Percentiles rank a stretch among this genome's conserved stretches.
Evolutionary conservation across 2,888 invertebrate species (phyloP).

Genomic region (Hypolimnas misippus): DNA sequence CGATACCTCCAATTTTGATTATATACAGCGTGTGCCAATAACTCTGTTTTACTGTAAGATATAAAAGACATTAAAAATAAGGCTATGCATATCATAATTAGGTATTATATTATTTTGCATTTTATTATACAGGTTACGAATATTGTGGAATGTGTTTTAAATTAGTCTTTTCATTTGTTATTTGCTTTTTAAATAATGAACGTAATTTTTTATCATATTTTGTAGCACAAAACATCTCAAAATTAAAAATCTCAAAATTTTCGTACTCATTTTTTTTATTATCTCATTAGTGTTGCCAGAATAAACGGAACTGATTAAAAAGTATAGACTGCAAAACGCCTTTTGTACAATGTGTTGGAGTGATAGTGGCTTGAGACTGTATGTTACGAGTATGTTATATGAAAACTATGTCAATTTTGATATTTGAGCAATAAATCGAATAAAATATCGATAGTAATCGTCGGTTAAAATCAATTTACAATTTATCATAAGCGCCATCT

Average conservation of each 20-base stretch:
- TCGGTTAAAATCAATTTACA: conserved; percentile 1
- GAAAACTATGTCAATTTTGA: neutral
- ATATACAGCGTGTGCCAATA: conserved; percentile 29
- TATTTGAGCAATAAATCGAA: neutral
- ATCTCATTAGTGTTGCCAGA: conserved; percentile 13
- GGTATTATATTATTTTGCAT: neutral
- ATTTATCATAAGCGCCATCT: conserved; percentile 6
- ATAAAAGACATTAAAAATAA: conserved; percentile 30
- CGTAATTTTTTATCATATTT: too few relatives aligned
- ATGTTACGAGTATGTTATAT: conserved; percentile 8
- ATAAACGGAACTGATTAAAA: conserved; percentile 26
- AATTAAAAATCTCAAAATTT: neutral
- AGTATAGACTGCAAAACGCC: conserved; percentile 34
- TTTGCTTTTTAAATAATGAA: neutral
- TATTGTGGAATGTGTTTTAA: neutral
- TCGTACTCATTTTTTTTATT: neutral
- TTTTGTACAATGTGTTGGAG: conserved; percentile 24
- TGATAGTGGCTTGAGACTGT: conserved; percentile 6
- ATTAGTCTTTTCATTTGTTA: neutral
- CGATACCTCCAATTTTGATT: neutral
- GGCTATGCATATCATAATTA: conserved; percentile 28
- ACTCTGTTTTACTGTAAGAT: conserved; percentile 13
- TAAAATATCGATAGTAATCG: neutral
- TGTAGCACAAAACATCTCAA: neutral
- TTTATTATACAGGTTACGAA: neutral